Evolutionary conservation across 2,888 invertebrate species (phyloP), one percentile per base, ranked within the genome.

Genomic region (Drosophila tanythrix): DNA sequence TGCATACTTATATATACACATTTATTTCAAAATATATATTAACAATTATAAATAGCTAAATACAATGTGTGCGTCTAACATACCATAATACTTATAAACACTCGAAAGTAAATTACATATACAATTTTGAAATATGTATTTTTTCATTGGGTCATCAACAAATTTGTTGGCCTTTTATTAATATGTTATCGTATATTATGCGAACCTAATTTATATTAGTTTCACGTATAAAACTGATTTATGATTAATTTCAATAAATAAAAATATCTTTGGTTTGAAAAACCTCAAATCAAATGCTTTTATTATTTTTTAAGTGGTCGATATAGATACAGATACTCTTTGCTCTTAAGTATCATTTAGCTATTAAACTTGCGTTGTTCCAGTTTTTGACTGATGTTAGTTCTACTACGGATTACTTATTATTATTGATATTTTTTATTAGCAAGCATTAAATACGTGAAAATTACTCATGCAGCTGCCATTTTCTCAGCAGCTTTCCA

Each of bases 181-280:
- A 57, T 82, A 70, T 61, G 61, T 70, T 79, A 65, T 70, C 64
- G 56, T 48, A 68, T 74, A 66, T 76, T 78, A 68, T 68, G 50
- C 61, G 67, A 70, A 70, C 73, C 85, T 88, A 51, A 70, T 85
- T 88, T 31, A 68, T 31, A 70, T 68, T 75, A 70, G 53, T 62
- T 88, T 82, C 52, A 63, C 72, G 66, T 70, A 62, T 53, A 61
- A 55, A 73, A 77, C 70, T 69, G 59, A 88, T 85, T 88, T 85
- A 81, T 68, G 55, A 52, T 79, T 85, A 64, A 76, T 65, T 85
- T 79, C 64, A 81, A 80, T 77, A 76, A 81, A 81, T 53, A 69
- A 85, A 88, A 59, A 79, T 56, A 46, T 90, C 66, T 83, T 88
- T 86, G 84, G 90, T 86, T 86, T 88, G 79, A 69, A 88, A 83